Base-by-base conservation (phyloP, 1,140 invertebrate genomes). In the Drosophila melanogaster region DNA sequence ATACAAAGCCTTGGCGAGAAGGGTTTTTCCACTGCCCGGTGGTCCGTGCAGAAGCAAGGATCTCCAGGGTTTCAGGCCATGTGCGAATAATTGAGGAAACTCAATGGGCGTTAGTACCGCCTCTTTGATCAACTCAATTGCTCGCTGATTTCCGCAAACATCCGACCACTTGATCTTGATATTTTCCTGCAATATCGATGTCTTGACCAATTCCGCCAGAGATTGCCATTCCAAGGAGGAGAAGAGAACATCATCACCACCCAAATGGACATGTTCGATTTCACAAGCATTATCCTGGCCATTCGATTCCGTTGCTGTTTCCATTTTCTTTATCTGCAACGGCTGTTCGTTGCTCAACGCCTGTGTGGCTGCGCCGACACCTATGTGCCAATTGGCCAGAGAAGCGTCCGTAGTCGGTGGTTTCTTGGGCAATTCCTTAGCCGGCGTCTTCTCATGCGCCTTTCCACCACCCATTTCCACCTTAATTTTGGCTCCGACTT, bases 61-160 rank as follows among this genome's bases (percentile, higher is more conserved):
- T 90, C 96, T 95, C 97, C 98, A 99, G 0, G 97, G 96, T 53
- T 95, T 93, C 38, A 97, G 91, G 33, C 96, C 94, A 1, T 95
- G 95, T 19, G 93, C 94, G 90, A 99, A 99, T 7, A 98, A 92
- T 54, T 96, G 94, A 3, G 97, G 97, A 93, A 98, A 97, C 90
- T 96, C 96, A 8, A 95, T 93, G 2, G 97, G 97, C 92, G 97
- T 98, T 5, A 98, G 94, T 0, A 98, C 95, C 3, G 97, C 95
- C 93, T 99, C 97, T 93, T 97, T 96, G n/a, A 99, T 92, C 17
- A 97, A 92, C 75, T 93, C 94, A 89, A 98, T 98, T 1, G 97
- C 96, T 10, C 95, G 93, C 6, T 95, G 93, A 58, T 99, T 93
- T 55, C 98, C 98, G 57, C 95, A 95, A 37, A 97, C 94, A 71